A percentile compares a stretch with the other conserved stretches of the same genome.
These are phyloP conservation scores for Nysson spinosus DNA, from an alignment of 2,888 invertebrate species.

Conservation along the genomic window DNA sequence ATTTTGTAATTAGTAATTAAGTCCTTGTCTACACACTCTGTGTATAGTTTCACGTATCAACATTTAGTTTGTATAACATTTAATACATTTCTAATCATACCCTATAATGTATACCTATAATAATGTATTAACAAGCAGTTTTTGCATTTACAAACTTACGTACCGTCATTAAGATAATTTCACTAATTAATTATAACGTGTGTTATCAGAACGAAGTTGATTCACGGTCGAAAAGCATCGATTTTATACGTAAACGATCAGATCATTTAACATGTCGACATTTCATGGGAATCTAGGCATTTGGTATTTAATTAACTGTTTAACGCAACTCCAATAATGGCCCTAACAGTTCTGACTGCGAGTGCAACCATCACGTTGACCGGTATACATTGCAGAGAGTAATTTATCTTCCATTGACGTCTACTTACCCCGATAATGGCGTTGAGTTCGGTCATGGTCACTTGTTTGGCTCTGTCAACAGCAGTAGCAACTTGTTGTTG, in stretches of 20 bases:
- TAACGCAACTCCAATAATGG: conserved; percentile 17
- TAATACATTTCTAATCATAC: too few relatives aligned
- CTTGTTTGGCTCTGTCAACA: conserved; percentile 96
- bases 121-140: too few relatives aligned
- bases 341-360: conserved; percentile 16
- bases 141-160: too few relatives aligned
- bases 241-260: conserved; percentile 4
- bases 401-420: conserved; percentile 51
- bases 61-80: too few relatives aligned
- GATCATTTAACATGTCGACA: conserved; percentile 10
- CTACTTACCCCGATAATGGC: conserved; percentile 94
- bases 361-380: conserved; percentile 23
- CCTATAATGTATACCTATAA: too few relatives aligned
- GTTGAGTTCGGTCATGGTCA: conserved; percentile 96
- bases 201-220: too few relatives aligned
- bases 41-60: too few relatives aligned
- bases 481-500: conserved; percentile 96
- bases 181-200: too few relatives aligned
- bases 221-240: conserved; percentile 4
- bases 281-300: conserved; percentile 8
- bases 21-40: too few relatives aligned
- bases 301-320: conserved; percentile 38
- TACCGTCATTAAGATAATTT: too few relatives aligned
- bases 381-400: conserved; percentile 24
- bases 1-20: too few relatives aligned